Evolutionary conservation across 2,797 vertebrate species (phyloP).

Genomic region (Aplochiton taeniatus): DNA sequence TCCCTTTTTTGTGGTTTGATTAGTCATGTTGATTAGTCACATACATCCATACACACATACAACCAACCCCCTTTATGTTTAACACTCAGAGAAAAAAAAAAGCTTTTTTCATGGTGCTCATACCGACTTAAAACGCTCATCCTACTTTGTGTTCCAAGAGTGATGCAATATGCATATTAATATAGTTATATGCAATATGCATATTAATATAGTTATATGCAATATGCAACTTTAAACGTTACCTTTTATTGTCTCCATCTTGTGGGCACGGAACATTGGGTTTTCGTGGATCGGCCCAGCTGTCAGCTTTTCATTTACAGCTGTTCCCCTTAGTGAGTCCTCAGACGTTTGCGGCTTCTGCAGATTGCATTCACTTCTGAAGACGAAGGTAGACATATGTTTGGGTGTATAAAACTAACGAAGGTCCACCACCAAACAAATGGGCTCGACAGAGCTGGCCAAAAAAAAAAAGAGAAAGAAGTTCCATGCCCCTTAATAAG

Average conservation of each 20-base stretch:
- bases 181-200: conserved; percentile 52
- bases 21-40: not conserved
- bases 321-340: conserved; percentile 63
- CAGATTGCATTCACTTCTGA: conserved; percentile 68
- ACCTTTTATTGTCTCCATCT: conserved; percentile 53
- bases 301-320: conserved; percentile 68
- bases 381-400: conserved; percentile 68
- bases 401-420: conserved; percentile 57
- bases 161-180: conserved; percentile 48
- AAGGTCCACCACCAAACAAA: conserved; percentile 37
- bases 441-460: conserved; percentile 44
- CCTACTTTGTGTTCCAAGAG: conserved; percentile 19
- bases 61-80: not conserved
- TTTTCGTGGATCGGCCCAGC: conserved; percentile 64
- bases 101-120: conserved; percentile 10
- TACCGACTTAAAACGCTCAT: conserved; percentile 12
- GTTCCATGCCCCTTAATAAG: conserved; percentile 44
- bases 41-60: not conserved
- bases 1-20: not conserved
- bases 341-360: conserved; percentile 56
- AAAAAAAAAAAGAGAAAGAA: conserved; percentile 27
- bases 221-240: conserved; percentile 46
- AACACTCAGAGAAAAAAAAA: conserved; percentile 6
- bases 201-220: conserved; percentile 55
- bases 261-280: conserved; percentile 55